These are phyloP conservation scores for Tenrec ecaudatus DNA, from an alignment of 2,113 vertebrate genomes.

Conservation along the genomic window DNA sequence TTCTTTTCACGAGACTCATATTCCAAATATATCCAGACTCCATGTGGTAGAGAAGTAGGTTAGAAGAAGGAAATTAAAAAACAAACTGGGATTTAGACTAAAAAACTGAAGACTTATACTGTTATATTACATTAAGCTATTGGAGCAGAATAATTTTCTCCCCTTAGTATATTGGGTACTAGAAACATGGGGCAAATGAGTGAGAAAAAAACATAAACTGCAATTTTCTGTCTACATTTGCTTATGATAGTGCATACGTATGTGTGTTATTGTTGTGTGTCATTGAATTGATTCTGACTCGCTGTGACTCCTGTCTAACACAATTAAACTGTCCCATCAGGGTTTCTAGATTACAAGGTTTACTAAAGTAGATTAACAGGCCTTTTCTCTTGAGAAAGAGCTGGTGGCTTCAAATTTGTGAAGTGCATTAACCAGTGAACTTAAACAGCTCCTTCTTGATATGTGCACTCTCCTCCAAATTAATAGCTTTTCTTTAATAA, in stretches of 20 bases:
- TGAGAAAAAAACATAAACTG: background rate
- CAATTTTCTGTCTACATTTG: background rate
- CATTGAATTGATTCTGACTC: background rate
- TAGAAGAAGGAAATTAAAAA: too few species aligned
- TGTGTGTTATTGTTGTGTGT: background rate
- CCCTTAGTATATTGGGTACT: background rate
- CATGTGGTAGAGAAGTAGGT: too few species aligned
- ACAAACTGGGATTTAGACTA: too few species aligned
- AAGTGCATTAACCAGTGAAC: background rate
- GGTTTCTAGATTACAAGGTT: background rate
- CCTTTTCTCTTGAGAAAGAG: background rate
- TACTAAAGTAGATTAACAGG: background rate
- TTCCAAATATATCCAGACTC: too few species aligned
- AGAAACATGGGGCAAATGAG: background rate
- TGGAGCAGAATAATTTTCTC: conserved; percentile 1
- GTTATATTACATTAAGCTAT: background rate
- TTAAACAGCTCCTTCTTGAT: too few species aligned
- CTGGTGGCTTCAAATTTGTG: background rate
- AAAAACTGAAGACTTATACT: too few species aligned
- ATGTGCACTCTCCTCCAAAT: too few species aligned
- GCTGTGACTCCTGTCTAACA: background rate
- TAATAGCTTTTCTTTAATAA: too few species aligned
- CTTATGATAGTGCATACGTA: background rate
- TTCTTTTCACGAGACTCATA: background rate
- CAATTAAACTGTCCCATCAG: background rate